A percentile compares a stretch with the other conserved stretches of the same genome.
Evolutionary conservation across 2,888 invertebrate species (phyloP).

Genomic region (Cinara cedri): DNA sequence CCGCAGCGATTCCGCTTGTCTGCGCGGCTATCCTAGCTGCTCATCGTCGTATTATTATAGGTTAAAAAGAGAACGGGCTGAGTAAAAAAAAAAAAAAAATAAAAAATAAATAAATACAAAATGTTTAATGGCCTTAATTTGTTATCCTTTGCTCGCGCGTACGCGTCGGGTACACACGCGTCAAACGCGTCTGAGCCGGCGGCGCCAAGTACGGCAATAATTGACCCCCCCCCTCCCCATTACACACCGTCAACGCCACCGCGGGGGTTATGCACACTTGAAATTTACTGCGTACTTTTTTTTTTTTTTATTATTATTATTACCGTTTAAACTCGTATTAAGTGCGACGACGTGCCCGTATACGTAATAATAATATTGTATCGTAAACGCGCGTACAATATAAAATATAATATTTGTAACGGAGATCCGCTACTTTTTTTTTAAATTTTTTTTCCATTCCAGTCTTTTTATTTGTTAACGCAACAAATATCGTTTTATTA

Average conservation of each 20-base stretch:
- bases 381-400: too few relatives aligned
- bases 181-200: slow-evolving; percentile 20
- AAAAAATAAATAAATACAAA: too few relatives aligned
- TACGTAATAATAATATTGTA: not conserved
- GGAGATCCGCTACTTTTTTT: not conserved
- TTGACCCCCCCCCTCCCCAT: not conserved
- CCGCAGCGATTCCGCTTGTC: too few relatives aligned
- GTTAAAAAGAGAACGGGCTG: too few relatives aligned
- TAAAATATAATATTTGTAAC: too few relatives aligned
- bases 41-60: too few relatives aligned
- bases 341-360: not conserved
- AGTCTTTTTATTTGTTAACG: too few relatives aligned
- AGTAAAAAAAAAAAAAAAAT: too few relatives aligned
- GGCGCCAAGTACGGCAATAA: slow-evolving; percentile 31
- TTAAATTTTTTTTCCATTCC: not conserved
- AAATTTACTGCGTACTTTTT: not conserved
- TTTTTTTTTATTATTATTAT: not conserved
- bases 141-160: not conserved
- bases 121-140: too few relatives aligned
- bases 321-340: slow-evolving; percentile 25
- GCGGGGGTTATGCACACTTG: slow-evolving; percentile 4
- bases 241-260: not conserved
- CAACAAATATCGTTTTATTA: too few relatives aligned
- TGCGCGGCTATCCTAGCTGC: too few relatives aligned
- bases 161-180: not conserved